Evolutionary conservation across 2,113 vertebrate species (phyloP), one percentile per base, ranked within the genome.

Genomic region (Platanista minor): DNA sequence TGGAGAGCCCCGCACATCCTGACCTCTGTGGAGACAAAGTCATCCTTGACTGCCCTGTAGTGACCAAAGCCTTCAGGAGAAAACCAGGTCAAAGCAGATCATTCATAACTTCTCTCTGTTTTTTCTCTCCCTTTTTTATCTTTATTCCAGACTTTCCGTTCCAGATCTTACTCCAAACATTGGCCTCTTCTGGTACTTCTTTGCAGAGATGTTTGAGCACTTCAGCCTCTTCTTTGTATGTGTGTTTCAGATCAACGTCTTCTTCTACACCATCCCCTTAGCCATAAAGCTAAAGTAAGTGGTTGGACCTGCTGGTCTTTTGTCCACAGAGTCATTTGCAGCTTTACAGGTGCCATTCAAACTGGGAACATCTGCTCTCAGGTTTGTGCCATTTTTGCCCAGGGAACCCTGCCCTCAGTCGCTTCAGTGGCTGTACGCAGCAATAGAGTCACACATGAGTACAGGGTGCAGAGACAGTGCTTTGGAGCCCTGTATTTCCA

Each of bases 161-260:
- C 99, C 99, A 43, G 99, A 99, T 97, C 98, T 99, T 97, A 99
- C 99, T 27, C 99, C 99, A 54, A 99, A 99, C 98, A 99, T 99
- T 59, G 99, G 99, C 69, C 99, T 99, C 97, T 99, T 99, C 98
- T 99, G 99, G 99, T 99, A 99, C 98, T 99, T 99, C 99, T 99
- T 99, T 95, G 99, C 99, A 0, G 99, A 99, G 99, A 99, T 99
- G 99, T 99, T 99, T 95, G 99, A 99, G 87, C 99, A 99, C 98
- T 99, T 99, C 57, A 99, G 99, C 88, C 99, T 99, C 96, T 99
- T 99, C 98, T 99, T 99, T 94, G 99, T 99, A 43, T 99, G 99
- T 67, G 99, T 99, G 61, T 99, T 99, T 98, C 99, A 99, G 99
- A 99, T 99, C 98, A 99, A 99, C 61, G 98, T 99, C 57, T 99